Evolutionary conservation across 1,140 invertebrate genomes (phyloP), one percentile per base, ranked within the genome.

Genomic region (Apis dorsata): DNA sequence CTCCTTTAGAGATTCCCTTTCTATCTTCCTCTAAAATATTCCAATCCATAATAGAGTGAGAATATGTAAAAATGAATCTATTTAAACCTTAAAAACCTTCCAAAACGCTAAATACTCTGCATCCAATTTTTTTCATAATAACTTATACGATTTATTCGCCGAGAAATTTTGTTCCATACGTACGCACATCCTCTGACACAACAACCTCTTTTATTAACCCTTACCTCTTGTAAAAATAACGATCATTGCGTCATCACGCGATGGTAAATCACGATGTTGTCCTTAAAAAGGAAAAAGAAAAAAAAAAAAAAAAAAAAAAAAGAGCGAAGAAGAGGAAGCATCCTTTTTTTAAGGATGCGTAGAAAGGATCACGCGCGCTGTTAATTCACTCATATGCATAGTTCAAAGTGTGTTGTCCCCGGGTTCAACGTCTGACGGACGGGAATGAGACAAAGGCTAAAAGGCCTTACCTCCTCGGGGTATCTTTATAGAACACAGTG

Each of bases 401-500:
- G 86, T 88, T 88, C 68, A 89, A 88, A 91, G 90, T 88, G 74
- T 90, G 80, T 88, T 89, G 91, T 91, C 90, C 90, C 88, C 90
- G 91, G 77, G 91, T 92, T 92, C 91, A 91, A 92, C 87, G 90
- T 79, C 90, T 91, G 78, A 82, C 81, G 83, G 84, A 90, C 75
- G 85, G 68, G 80, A 86, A 75, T 70, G 81, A 91, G 87, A 88
- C 89, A 88, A 88, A 87, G 86, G 79, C 77, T 73, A 82, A 88
- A 78, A 86, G 83, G 79, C 75, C 84, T 84, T 83, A 86, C 81
- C 86, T 87, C 84, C 73, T 85, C 72, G 66, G 68, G 59, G 86
- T 91, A 91, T 89, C 91, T 92, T 91, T 90, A 90, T 91, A 89
- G 90, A 91, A 87, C 90, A 86, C 82, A 82, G 87, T 90, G 90